Evolutionary conservation across 2,888 invertebrate genomes (phyloP), one percentile per base, ranked within the genome.

Genomic region (Aplocera efformata): DNA sequence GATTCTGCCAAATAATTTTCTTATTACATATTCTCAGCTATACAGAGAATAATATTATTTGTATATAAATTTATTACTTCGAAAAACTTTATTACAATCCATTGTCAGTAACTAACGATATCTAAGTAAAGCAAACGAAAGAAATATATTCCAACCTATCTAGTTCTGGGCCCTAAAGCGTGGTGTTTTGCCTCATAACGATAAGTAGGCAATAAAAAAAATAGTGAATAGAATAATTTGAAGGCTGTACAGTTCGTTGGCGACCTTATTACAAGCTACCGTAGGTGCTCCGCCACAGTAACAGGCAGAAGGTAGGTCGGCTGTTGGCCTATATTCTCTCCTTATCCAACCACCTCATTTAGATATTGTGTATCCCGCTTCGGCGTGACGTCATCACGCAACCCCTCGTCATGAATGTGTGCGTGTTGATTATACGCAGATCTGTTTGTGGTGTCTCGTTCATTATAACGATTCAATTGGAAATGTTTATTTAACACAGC

Each of bases 281-380:
- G 67, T 79, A 71, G 76, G 69, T 75, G 75, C 63, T 65, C 34
- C 23, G 20, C 69, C 66, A 71, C 71, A 72, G 79, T 82, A 76
- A 73, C 72, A 71, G 58, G 51, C 67, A 64, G 63, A 72, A 81
- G 84, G 81, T 83, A 79, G 85, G 85, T 83, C 84, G 83, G 80
- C 72, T 78, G 80, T 82, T 86, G 86, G 69, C 86, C 86, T 88
- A 88, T 82, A 85, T 88, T 86, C 65, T 53, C 27, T 77, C 83
- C 60, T 64, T 50, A 52, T 83, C 69, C 42, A 34, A 71, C 31
- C 35, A 6, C 22, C 7, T 32, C 25, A 42, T 53, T 39, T 48
- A 40, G 34, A 35, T 46, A 67, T 53, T 37, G 22, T 38, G 45
- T 33, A 48, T 81, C 76, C 60, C 71, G 52, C 53, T 84, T 61